Evolutionary conservation across 1,140 invertebrate species (phyloP).

Genomic region (Cydia strobilella): DNA sequence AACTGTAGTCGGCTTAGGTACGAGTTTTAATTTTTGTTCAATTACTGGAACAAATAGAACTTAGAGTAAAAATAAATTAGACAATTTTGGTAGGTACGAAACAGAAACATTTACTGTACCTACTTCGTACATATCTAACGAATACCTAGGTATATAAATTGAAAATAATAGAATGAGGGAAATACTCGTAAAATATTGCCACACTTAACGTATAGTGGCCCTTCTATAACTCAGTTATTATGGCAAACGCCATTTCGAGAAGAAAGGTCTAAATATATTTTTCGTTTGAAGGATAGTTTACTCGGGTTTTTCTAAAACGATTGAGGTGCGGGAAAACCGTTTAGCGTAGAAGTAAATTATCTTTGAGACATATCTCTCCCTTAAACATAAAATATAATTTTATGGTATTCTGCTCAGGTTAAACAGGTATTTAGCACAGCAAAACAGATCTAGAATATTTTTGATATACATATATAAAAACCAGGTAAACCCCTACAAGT

Average conservation of each 20-base stretch:
- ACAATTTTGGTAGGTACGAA: too few species aligned
- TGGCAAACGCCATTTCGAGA: background rate
- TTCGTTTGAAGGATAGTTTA: background rate
- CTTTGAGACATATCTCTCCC: background rate
- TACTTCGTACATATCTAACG: too few species aligned
- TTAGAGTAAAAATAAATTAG: too few species aligned
- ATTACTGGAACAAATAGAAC: too few species aligned
- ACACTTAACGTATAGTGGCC: background rate
- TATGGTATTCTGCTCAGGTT: background rate
- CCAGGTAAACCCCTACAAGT: slow-evolving; percentile 7
- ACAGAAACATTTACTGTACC: too few species aligned
- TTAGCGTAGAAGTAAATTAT: background rate
- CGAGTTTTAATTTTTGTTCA: too few species aligned
- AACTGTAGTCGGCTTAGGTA: too few species aligned
- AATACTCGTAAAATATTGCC: too few species aligned
- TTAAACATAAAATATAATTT: background rate
- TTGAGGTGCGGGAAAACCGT: background rate
- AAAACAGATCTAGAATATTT: background rate
- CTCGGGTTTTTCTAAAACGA: background rate
- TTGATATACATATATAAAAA: background rate
- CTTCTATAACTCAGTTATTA: background rate
- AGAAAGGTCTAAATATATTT: background rate
- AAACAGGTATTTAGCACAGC: slow-evolving; percentile 34
- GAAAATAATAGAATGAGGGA: too few species aligned
- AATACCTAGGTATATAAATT: too few species aligned